Base-by-base conservation (phyloP, 2,113 vertebrate species). In the Pelmatolapia mariae region DNA sequence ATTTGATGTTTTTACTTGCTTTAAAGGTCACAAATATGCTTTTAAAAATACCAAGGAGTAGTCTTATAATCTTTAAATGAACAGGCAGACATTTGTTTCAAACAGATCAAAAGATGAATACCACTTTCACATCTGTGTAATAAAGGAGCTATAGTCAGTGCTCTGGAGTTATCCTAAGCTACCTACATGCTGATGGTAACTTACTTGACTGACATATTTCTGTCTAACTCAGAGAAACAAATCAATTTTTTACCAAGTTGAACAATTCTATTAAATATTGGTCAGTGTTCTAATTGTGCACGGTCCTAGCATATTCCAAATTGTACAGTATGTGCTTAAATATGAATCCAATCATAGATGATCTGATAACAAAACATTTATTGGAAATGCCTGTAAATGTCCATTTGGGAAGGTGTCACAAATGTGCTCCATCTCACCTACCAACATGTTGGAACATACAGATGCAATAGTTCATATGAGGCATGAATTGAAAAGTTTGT, bases 21-120 rank as follows among this genome's bases (percentile, higher is more conserved):
- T 73, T 79, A 87, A 85, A 81, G 50, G 43, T 76, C 43, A 50
- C 16, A 18, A 76, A 76, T 7, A 19, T 11, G 43, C 13, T 76
- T 76, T 47, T 5, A 31, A 26, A 50, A 18, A 31, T 2, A 8
- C 7, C 40, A 71, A 16, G 22, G 24, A 47, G 9, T 10, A 76
- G 24, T 50, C 71, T 76, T 1, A 29, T 76, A 31, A 76, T 76
- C 26, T 47, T 3, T 50, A 76, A 76, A 5, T 76, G 6, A 43
- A 22, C n/a, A 43, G 1, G 38, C 38, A 43, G 36, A 71, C 38
- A 43, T 71, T 71, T 71, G 1, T 71, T 71, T 40, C 38, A 6
- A 40, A 71, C n/a, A 0, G 66, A 24, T 24, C n/a, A 71, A 24
- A 71, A 43, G 8, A 43, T 24, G 8, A 71, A 71, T 43, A 71